A percentile compares a stretch with the other conserved stretches of the same genome.
Evolutionary conservation across 2,888 invertebrate genomes (phyloP).

Genomic region (Drosophila borborema): DNA sequence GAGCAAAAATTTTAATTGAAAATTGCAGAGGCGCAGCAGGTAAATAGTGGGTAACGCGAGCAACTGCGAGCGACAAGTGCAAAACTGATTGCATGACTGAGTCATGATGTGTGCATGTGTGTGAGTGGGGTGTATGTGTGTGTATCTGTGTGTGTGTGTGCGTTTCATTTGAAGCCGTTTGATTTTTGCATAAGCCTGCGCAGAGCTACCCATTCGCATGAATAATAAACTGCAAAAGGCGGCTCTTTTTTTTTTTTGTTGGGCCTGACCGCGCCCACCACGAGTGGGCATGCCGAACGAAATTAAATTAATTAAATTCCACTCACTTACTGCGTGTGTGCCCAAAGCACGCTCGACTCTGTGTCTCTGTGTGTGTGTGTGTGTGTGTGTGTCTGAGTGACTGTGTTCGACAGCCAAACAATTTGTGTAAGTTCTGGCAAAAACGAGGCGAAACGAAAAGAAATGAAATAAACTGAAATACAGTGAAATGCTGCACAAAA

Average conservation of each 20-base stretch:
- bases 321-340: constrained; percentile 12
- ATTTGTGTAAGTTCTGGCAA: constrained; percentile 38
- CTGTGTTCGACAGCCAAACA: constrained; percentile 53
- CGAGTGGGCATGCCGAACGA: constrained; percentile 32
- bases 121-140: constrained; percentile 3
- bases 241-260: neutral
- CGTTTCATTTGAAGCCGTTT: constrained; percentile 58
- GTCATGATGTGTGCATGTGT: constrained; percentile 22
- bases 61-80: constrained; percentile 62
- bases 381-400: neutral
- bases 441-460: neutral
- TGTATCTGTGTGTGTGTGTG: constrained; percentile 7
- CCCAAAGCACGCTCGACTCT: neutral
- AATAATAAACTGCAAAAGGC: constrained; percentile 54
- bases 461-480: neutral
- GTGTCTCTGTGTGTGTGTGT: neutral
- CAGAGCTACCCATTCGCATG: constrained; percentile 47
- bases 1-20: constrained; percentile 77
- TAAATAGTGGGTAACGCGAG: constrained; percentile 50
- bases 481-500: neutral
- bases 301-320: constrained; percentile 79
- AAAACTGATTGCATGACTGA: constrained; percentile 53
- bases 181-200: constrained; percentile 67
- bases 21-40: constrained; percentile 63
- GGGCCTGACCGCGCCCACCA: constrained; percentile 11